Evolutionary conservation across 1,140 invertebrate species (phyloP), one percentile per base, ranked within the genome.

Genomic region (Heliothis virescens): DNA sequence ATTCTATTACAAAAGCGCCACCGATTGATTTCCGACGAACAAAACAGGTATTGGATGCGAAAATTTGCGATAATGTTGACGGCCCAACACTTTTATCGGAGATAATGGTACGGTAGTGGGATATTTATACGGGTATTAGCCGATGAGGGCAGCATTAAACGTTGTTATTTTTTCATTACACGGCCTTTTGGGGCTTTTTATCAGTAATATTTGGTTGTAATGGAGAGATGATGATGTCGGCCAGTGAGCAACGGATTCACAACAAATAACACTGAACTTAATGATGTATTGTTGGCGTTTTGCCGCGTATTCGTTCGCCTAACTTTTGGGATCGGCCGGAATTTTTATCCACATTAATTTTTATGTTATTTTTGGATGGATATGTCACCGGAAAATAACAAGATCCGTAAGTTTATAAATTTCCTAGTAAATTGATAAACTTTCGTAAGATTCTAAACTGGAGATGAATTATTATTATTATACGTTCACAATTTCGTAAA

Each of bases 11-110:
- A 53, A 53, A 62, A 55, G 52, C 50, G 13, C 47, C 18, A 72
- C 52, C 47, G 59, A 62, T 71, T 62, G 65, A 79, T 67, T 81
- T 79, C 41, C 50, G 15, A 60, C 50, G 53, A 78, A 82, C 48
- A 82, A 52, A 79, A 80, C 52, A 71, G 59, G 53, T 82, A 79
- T 72, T 82, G 78, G 63, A 63, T 67, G 57, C 69, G 60, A 78
- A 82, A 84, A 75, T 84, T 62, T 79, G 77, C 69, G 53, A 78
- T 82, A 80, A 82, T 82, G 34, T 80, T 62, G 69, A 62, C 71
- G 57, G 41, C 21, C 47, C 65, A 75, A 82, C 81, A 82, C 75
- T 82, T 82, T 79, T 82, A 73, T 77, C 52, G 69, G 59, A 16
- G 60, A 48, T 73, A 78, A 80, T 73, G 55, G 55, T 79, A 48